Conservation (phyloP, 2,888 invertebrate genomes). For the Mayetiola destructor region DNA sequence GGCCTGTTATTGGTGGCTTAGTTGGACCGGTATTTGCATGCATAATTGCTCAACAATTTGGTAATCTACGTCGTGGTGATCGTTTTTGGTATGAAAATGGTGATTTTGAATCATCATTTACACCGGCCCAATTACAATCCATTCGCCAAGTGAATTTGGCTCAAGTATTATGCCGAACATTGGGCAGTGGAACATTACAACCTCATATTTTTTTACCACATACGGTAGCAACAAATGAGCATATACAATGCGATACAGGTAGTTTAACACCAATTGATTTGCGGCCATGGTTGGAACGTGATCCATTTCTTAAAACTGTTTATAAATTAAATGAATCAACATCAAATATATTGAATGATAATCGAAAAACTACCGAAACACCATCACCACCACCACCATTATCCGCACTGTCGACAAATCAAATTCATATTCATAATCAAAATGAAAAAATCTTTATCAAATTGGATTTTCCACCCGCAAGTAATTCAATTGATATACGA, state of each 20-base stretch:
- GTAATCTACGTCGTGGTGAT: constrained; percentile 60
- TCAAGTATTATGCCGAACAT: constrained; percentile 41
- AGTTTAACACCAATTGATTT: constrained; percentile 29
- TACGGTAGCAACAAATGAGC: constrained; percentile 28
- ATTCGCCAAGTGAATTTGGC: constrained; percentile 55
- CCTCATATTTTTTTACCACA: constrained; percentile 33
- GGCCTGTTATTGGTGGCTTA: constrained; percentile 61
- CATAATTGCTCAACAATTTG: constrained; percentile 74
- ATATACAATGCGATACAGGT: constrained; percentile 28
- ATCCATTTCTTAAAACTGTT: constrained; percentile 25
- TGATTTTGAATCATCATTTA: constrained; percentile 57
- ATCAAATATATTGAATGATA: constrained; percentile 15
- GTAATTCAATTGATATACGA: constrained; percentile 25
- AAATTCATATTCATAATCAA: not conserved
- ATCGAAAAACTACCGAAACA: constrained; percentile 1
- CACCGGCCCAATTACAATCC: constrained; percentile 58
- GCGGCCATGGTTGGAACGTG: constrained; percentile 32
- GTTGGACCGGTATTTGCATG: constrained; percentile 82
- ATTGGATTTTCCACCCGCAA: constrained; percentile 24
- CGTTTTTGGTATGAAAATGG: constrained; percentile 76
- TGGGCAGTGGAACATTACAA: constrained; percentile 34
- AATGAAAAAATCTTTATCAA: constrained; percentile 22
- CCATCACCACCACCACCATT: not conserved
- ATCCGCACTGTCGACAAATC: too few species aligned
- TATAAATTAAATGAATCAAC: constrained; percentile 16